Conservation (phyloP, 2,797 vertebrate species). For the Spinibarbus caldwelli region DNA sequence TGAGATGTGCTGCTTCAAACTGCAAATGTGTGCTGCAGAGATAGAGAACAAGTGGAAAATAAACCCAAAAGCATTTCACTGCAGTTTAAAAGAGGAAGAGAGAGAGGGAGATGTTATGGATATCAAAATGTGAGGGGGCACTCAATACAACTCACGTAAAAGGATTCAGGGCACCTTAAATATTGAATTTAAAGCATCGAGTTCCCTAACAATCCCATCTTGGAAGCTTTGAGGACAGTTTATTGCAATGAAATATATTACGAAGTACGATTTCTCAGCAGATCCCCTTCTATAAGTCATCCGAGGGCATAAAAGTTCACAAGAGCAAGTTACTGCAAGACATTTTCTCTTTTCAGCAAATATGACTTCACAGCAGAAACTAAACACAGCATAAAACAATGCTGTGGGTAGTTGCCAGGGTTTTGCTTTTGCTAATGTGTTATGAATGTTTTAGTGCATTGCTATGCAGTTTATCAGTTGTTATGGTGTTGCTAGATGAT, state of each 20-base stretch:
- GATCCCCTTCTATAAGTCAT: conserved; percentile 5
- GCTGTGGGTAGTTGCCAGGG: not conserved
- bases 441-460: conserved; percentile 2
- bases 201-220: conserved; percentile 35
- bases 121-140: conserved; percentile 34
- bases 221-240: conserved; percentile 34
- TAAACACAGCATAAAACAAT: conserved; percentile 5
- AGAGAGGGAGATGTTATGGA: conserved; percentile 25
- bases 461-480: not conserved
- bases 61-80: conserved; percentile 43
- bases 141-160: conserved; percentile 43
- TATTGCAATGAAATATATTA: conserved; percentile 38
- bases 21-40: conserved; percentile 53
- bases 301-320: conserved; percentile 4
- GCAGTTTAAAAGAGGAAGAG: conserved; percentile 33
- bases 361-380: not conserved
- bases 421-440: not conserved
- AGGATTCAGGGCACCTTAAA: conserved; percentile 45
- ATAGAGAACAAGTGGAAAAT: conserved; percentile 55
- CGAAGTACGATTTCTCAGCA: conserved; percentile 8
- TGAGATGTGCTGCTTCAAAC: conserved; percentile 52
- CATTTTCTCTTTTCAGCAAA: conserved; percentile 5
- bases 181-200: conserved; percentile 32
- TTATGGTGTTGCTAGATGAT: too few relatives aligned
- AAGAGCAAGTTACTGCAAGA: not conserved